Evolutionary conservation across 2,113 vertebrate species (phyloP).

Genomic region (Ammodytes marinus): DNA sequence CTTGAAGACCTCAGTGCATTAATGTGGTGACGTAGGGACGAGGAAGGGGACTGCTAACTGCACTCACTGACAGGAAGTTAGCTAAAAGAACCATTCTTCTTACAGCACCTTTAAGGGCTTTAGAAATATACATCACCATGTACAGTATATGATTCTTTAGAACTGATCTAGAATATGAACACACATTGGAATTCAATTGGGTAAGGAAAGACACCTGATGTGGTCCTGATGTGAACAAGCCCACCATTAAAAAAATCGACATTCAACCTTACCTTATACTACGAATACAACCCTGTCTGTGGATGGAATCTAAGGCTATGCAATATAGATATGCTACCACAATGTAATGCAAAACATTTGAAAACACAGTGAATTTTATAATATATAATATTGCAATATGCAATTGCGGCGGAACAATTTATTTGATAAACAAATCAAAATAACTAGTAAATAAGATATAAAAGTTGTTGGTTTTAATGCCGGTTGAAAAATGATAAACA

Average conservation of each 20-base stretch:
- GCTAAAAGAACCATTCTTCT: no score
- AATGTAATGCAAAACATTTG: neutral
- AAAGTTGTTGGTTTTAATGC: no score
- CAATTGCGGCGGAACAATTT: no score
- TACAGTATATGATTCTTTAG: neutral
- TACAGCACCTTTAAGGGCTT: no score
- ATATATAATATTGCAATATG: no score
- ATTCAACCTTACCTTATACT: neutral
- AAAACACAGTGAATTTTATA: neutral
- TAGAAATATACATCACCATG: conserved; percentile 1
- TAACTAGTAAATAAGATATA: neutral
- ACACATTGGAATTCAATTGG: neutral
- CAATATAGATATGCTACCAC: neutral
- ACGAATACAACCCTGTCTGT: neutral
- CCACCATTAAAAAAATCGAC: neutral
- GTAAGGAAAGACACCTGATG: neutral
- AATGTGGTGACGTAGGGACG: no score
- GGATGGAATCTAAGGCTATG: neutral
- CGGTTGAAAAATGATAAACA: neutral
- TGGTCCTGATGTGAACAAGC: neutral
- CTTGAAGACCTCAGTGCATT: no score
- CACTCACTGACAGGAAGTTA: no score
- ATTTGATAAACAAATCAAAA: no score
- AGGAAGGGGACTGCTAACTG: no score
- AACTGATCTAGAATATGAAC: neutral